Evolutionary conservation across 2,113 vertebrate species (phyloP), one percentile per base, ranked within the genome.

Genomic region (Poeciliopsis prolifica): DNA sequence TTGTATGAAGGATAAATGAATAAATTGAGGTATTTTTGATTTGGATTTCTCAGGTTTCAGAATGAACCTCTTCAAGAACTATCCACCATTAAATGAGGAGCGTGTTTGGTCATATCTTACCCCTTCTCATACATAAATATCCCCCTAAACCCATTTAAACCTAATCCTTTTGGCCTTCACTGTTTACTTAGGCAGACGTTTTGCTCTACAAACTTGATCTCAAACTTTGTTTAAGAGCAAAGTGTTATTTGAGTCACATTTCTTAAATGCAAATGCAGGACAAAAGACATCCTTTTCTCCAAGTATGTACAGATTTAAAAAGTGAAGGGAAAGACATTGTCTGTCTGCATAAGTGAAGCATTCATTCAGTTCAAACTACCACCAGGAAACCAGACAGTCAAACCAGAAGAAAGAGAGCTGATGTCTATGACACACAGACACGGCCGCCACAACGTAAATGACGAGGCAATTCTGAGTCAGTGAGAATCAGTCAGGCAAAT

Each of bases 41-140:
- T 68, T 71, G 71, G 37, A 37, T 58, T 78, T 86, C 40, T 65
- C 54, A 88, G 65, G 58, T 75, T 65, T 5, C 0, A 77, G 60
- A 48, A 78, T 77, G 68, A 86, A 81, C 78, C 73, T 63, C 35
- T 83, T 85, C 31, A 84, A 69, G 19, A 83, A 64, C 75, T 48
- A 68, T 37, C 19, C 22, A 63, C 67, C 70, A 58, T 79, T 87
- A 74, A 82, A 79, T 79, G 74, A 82, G 74, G 79, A 78, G 65
- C 77, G 79, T 91, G 90, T 54, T 80, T 83, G 81, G 76, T 76
- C 85, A 93, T 92, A 92, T 90, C 78, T 91, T 77, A 90, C 64
- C 44, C 12, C 54, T 58, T 22, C 86, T 91, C 90, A 92, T 92
- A 80, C 88, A 92, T 92, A 92, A 92, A 91, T 88, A 92, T 90